These are phyloP conservation scores for Lasioglossum morio DNA, from an alignment of 2,888 invertebrate species.

Conservation along the genomic window DNA sequence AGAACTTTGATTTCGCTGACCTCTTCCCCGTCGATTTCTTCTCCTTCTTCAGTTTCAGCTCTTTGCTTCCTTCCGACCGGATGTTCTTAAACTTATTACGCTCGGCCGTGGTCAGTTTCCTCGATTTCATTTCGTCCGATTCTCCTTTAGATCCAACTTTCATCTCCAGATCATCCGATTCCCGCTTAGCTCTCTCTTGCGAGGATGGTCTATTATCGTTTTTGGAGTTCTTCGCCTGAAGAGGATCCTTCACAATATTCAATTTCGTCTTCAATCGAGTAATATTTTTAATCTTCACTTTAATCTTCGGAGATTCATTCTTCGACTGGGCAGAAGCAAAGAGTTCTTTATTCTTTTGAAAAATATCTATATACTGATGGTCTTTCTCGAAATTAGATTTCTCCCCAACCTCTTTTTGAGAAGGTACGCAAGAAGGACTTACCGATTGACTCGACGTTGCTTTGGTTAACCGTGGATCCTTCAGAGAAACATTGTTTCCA, in stretches of 20 bases:
- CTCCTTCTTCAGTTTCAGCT: conserved; percentile 76
- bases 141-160: neutral
- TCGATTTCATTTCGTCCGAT: conserved; percentile 16
- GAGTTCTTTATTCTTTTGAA: neutral
- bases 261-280: neutral
- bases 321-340: neutral
- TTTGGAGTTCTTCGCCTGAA: neutral
- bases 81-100: conserved; percentile 75
- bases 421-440: neutral
- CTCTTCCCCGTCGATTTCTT: conserved; percentile 26
- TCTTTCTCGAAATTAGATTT: neutral
- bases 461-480: conserved; percentile 14
- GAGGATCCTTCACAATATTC: neutral
- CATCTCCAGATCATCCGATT: neutral
- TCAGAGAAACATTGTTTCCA: neutral
- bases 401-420: neutral
- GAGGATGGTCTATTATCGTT: neutral
- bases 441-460: neutral
- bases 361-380: neutral
- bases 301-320: neutral
- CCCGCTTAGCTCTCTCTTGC: neutral
- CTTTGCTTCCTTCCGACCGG: conserved; percentile 78
- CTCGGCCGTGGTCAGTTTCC: conserved; percentile 32
- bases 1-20: neutral
- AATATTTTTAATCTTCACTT: neutral